Evolutionary conservation across 2,797 vertebrate genomes (phyloP).

Genomic region (Sandelia bainsii): DNA sequence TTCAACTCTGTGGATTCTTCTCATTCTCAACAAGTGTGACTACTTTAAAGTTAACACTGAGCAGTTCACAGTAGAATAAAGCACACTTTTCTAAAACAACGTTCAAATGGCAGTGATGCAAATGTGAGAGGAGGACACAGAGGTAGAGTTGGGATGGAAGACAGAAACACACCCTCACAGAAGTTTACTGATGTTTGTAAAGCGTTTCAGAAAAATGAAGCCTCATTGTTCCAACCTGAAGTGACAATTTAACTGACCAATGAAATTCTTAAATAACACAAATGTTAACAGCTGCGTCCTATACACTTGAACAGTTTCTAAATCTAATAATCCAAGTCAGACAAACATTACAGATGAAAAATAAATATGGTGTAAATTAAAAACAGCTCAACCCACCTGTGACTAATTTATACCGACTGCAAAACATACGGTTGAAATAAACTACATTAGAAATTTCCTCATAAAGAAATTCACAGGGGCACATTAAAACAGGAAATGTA

Average conservation of each 20-base stretch:
- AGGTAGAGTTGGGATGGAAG: slow-evolving; percentile 22
- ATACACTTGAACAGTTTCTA: background rate
- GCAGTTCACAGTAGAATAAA: slow-evolving; percentile 46
- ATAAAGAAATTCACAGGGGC: background rate
- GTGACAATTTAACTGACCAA: background rate
- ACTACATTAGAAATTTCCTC: slow-evolving; percentile 1
- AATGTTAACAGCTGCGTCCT: background rate
- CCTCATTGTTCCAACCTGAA: background rate
- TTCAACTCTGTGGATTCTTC: background rate
- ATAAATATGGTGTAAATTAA: slow-evolving; percentile 13
- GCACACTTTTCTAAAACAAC: slow-evolving; percentile 50
- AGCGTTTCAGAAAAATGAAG: slow-evolving; percentile 16
- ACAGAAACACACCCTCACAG: slow-evolving; percentile 24
- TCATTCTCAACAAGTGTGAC: background rate
- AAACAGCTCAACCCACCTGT: background rate
- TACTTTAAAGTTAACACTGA: slow-evolving; percentile 30
- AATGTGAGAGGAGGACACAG: slow-evolving; percentile 27
- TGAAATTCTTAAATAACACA: background rate
- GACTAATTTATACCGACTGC: slow-evolving; percentile 9
- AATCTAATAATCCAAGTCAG: slow-evolving; percentile 1
- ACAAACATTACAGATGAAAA: slow-evolving; percentile 1
- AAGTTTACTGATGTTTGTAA: slow-evolving; percentile 1
- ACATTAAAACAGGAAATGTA: no score
- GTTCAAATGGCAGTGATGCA: slow-evolving; percentile 51
- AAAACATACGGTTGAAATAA: slow-evolving; percentile 6